phyloP scores from a whole-genome alignment of 2,888 invertebrate species.

The Luperina nickerlii region DNA sequence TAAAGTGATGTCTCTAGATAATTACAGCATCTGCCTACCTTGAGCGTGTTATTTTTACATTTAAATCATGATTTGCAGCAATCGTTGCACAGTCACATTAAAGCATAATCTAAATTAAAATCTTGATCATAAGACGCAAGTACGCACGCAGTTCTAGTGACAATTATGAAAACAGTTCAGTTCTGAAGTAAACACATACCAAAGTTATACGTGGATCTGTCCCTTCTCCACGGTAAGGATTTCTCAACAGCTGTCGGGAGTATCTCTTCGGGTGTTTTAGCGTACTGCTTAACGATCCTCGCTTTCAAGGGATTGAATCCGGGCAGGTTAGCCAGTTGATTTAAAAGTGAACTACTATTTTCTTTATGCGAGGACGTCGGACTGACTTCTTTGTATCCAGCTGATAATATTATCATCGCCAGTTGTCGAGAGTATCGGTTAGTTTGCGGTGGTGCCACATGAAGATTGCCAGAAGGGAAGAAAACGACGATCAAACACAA shows the following conservation, averaged over 20 bases:
- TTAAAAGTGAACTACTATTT: constrained; percentile 93
- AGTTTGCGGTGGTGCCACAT: constrained; percentile 88
- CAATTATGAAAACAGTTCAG: constrained; percentile 72
- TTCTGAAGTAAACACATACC: constrained; percentile 90
- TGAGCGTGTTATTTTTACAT: constrained; percentile 38
- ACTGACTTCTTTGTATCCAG: constrained; percentile 89
- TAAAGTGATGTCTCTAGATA: constrained; percentile 31
- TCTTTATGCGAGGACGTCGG: constrained; percentile 91
- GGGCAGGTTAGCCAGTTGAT: constrained; percentile 92
- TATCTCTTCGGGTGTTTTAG: constrained; percentile 91
- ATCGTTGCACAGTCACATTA: constrained; percentile 53
- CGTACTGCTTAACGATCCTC: constrained; percentile 93
- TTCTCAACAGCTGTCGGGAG: constrained; percentile 94
- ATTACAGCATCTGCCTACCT: constrained; percentile 33
- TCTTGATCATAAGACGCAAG: constrained; percentile 78
- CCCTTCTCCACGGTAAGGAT: constrained; percentile 96
- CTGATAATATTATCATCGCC: constrained; percentile 83
- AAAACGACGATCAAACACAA: constrained; percentile 89
- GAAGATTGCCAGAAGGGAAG: constrained; percentile 90
- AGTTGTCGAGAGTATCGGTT: constrained; percentile 84
- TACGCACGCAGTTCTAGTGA: constrained; percentile 70
- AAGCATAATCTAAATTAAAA: constrained; percentile 66
- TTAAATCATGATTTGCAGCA: constrained; percentile 60
- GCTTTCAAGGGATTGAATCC: constrained; percentile 93
- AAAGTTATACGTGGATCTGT: constrained; percentile 93